Base-by-base conservation (phyloP, 2,888 invertebrate genomes). In the Notodonta ziczac region DNA sequence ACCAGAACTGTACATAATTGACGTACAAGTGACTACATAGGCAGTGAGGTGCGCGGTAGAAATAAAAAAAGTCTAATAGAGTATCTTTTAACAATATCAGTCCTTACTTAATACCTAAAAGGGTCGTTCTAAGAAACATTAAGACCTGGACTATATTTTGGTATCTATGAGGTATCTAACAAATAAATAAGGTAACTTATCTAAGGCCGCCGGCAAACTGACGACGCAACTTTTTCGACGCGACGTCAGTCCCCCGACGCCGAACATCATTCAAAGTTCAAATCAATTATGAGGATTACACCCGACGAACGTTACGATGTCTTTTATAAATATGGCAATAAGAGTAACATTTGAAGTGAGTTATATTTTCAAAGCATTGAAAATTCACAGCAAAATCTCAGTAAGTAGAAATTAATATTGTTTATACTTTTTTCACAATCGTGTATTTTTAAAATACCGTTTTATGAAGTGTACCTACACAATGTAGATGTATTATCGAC, bases 41-140 rank as follows among this genome's bases (percentile, higher is more conserved):
- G 84, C 86, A 83, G 83, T 84, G 75, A 76, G 65, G n/a, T 63
- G 73, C 75, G 76, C 80, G 67, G 69, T 57, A 50, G 56, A 70
- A 72, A 68, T 63, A 67, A 73, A 63, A 66, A 71, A 73, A 72
- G 63, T 64, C 72, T 71, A 72, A 69, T 74, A 81, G 84, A 86
- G 82, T 85, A 89, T 87, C 52, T 85, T 81, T 81, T 72, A 77
- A 84, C 80, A 85, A 81, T 89, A 93, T 93, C 93, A 92, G 93
- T 93, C 89, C 93, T 87, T 90, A 90, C 92, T 93, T 93, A 93
- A 87, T 73, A 77, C 67, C 90, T 91, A 93, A 81, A 77, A 77
- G 82, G 80, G 65, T 61, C 59, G 12, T 24, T 59, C 70, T 71
- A 77, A 62, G 63, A 67, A 73, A 67, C 71, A 65, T 73, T 67